Evolutionary conservation across 2,797 vertebrate genomes (phyloP).

Genomic region (Pseudopleuronectes americanus): DNA sequence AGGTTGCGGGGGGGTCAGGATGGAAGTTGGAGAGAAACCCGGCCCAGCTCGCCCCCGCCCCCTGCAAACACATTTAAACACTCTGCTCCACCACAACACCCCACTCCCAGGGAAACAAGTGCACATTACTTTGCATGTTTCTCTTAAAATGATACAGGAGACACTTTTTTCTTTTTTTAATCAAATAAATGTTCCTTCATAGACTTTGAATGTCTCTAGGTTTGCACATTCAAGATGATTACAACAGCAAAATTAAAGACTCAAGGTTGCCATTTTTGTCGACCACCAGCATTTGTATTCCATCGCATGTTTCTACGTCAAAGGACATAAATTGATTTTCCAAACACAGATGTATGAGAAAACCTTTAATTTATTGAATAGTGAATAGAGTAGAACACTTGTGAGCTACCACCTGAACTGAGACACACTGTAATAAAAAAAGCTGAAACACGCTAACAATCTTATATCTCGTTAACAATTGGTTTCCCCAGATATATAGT

Average conservation of each 20-base stretch:
- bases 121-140: constrained; percentile 7
- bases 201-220: constrained; percentile 37
- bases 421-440: constrained; percentile 48
- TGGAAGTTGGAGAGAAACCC: constrained; percentile 56
- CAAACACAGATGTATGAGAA: constrained; percentile 68
- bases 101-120: constrained; percentile 16
- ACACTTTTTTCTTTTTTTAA: background rate
- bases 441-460: constrained; percentile 20
- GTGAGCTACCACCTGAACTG: constrained; percentile 36
- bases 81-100: constrained; percentile 4
- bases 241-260: constrained; percentile 47
- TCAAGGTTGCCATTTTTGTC: constrained; percentile 31
- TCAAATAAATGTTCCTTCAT: constrained; percentile 17
- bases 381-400: constrained; percentile 37
- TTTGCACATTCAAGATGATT: constrained; percentile 53
- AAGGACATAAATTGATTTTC: constrained; percentile 49
- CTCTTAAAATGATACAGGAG: background rate
- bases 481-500: background rate
- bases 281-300: constrained; percentile 10
- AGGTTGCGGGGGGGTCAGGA: constrained; percentile 39
- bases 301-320: constrained; percentile 51
- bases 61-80: constrained; percentile 7
- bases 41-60: constrained; percentile 18
- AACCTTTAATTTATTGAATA: constrained; percentile 71
- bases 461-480: background rate